Evolutionary conservation across 1,140 invertebrate species (phyloP).

Genomic region (Apis florea): DNA sequence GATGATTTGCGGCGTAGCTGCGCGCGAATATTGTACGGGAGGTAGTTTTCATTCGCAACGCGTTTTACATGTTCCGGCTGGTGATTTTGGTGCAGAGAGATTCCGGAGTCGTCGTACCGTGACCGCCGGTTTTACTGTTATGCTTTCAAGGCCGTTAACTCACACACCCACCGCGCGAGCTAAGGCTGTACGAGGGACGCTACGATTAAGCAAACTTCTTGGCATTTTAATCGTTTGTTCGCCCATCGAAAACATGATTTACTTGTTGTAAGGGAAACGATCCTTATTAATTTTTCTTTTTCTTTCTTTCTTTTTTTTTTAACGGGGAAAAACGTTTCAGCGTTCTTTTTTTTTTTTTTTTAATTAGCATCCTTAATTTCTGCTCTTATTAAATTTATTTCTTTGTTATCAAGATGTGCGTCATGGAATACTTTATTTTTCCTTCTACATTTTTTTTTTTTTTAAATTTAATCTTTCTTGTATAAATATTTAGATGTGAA

Average conservation of each 20-base stretch:
- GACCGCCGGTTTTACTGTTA: conserved; percentile 56
- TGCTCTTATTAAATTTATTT: too few species aligned
- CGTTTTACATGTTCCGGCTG: conserved; percentile 6
- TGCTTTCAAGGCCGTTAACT: conserved; percentile 50
- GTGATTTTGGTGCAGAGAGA: conserved; percentile 27
- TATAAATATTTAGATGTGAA: too few species aligned
- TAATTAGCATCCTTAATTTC: too few species aligned
- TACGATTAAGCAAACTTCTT: neutral
- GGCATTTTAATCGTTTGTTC: neutral
- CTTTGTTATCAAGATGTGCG: too few species aligned
- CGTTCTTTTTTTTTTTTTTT: too few species aligned
- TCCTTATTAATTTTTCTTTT: too few species aligned
- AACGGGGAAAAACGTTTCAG: too few species aligned
- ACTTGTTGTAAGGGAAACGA: too few species aligned
- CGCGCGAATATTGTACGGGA: neutral
- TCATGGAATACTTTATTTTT: too few species aligned
- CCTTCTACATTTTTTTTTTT: too few species aligned
- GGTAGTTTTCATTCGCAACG: conserved; percentile 31
- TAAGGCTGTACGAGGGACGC: neutral
- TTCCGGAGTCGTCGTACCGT: conserved; percentile 49
- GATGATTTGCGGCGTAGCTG: neutral
- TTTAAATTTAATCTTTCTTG: too few species aligned
- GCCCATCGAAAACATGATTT: neutral
- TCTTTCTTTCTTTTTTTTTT: too few species aligned
- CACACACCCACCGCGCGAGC: neutral